These are phyloP conservation scores for Danaus plexippus DNA, from an alignment of 1,140 invertebrate species.

Conservation along the genomic window DNA sequence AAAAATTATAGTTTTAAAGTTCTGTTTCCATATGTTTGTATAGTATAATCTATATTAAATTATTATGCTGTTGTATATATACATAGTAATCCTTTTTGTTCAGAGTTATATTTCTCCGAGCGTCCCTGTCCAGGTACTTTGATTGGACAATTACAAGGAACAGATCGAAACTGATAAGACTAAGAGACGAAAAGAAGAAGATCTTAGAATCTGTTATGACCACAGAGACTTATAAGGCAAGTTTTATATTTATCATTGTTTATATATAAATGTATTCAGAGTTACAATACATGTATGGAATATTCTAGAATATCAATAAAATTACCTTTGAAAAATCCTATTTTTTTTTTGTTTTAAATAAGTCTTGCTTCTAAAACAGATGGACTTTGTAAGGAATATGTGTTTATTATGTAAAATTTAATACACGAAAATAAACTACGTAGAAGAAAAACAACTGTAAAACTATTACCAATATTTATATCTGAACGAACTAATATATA, in stretches of 20 bases:
- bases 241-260: not conserved
- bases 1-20: too few relatives aligned
- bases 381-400: too few relatives aligned
- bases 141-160: constrained; percentile 86
- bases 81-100: constrained; percentile 14
- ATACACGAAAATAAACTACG: too few relatives aligned
- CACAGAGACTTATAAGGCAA: constrained; percentile 96
- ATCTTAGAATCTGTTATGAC: constrained; percentile 97
- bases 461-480: too few relatives aligned
- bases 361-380: too few relatives aligned
- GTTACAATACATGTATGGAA: not conserved
- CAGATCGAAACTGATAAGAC: constrained; percentile 80
- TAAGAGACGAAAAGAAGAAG: constrained; percentile 87
- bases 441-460: too few relatives aligned
- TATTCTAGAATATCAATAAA: constrained; percentile 1
- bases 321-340: not conserved
- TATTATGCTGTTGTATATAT: too few relatives aligned
- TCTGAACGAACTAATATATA: too few relatives aligned
- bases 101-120: constrained; percentile 86
- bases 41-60: too few relatives aligned
- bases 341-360: not conserved
- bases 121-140: constrained; percentile 89
- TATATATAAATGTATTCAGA: constrained; percentile 1
- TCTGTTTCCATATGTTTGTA: too few relatives aligned
- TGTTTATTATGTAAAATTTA: too few relatives aligned